A percentile compares a stretch with the other conserved stretches of the same genome.
phyloP scores from a whole-genome alignment of 1,140 invertebrate genomes.

The Neelides sp. region DNA sequence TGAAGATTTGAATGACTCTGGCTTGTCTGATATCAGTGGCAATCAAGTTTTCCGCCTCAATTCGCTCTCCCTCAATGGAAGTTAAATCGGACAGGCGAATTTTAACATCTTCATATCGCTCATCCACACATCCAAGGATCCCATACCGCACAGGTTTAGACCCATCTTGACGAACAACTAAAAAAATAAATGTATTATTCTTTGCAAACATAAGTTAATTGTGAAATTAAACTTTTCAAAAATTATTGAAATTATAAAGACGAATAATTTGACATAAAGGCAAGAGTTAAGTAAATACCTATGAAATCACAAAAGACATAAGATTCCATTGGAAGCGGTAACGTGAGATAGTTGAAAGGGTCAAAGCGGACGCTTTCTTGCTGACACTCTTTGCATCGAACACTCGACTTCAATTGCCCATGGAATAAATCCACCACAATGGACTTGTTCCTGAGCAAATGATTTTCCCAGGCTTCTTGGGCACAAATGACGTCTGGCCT shows the following conservation, averaged over 20 bases:
- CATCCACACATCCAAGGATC: slow-evolving; percentile 62
- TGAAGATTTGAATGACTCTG: slow-evolving; percentile 17
- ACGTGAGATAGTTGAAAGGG: slow-evolving; percentile 72
- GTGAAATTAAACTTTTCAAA: not conserved
- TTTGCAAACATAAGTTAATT: not conserved
- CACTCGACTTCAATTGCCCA: slow-evolving; percentile 73
- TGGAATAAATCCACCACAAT: slow-evolving; percentile 82
- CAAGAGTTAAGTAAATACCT: slow-evolving; percentile 39
- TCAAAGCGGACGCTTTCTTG: slow-evolving; percentile 74
- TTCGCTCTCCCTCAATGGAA: slow-evolving; percentile 37
- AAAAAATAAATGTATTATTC: slow-evolving; percentile 29
- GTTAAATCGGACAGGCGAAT: slow-evolving; percentile 52
- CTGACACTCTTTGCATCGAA: slow-evolving; percentile 57
- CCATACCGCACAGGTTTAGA: slow-evolving; percentile 69
- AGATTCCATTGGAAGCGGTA: slow-evolving; percentile 71
- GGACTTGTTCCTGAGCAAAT: slow-evolving; percentile 61
- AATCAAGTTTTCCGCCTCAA: slow-evolving; percentile 16
- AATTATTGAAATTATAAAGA: not conserved
- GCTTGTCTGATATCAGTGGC: slow-evolving; percentile 15
- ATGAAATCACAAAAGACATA: slow-evolving; percentile 58
- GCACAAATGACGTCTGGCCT: slow-evolving; percentile 61
- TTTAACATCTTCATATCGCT: slow-evolving; percentile 58
- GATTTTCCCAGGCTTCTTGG: slow-evolving; percentile 69
- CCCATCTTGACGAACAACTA: slow-evolving; percentile 63
- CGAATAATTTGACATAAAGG: not conserved